A percentile compares a stretch with the other conserved stretches of the same genome.
These are phyloP conservation scores for Pseudomyrmex concolor DNA, from an alignment of 1,140 invertebrate species.

Conservation along the genomic window DNA sequence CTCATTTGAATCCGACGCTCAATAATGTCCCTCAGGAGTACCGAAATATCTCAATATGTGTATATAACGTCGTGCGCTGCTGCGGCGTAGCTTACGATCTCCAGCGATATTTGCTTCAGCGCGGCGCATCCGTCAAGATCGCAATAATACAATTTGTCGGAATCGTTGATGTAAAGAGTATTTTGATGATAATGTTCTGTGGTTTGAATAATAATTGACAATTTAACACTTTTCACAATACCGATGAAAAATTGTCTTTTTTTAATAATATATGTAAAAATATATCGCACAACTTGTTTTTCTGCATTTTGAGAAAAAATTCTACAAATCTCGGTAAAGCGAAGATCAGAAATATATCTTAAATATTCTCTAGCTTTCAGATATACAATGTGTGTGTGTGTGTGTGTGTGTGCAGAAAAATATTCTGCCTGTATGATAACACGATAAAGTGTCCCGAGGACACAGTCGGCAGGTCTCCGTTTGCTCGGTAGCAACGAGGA, in stretches of 20 bases:
- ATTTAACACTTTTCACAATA: background rate
- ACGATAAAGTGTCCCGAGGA: conserved; percentile 51
- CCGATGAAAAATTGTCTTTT: background rate
- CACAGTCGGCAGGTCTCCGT: background rate
- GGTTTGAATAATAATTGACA: background rate
- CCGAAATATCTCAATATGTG: conserved; percentile 73
- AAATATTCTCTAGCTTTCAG: background rate
- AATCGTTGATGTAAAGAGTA: background rate
- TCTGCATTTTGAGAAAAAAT: background rate
- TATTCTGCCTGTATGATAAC: conserved; percentile 19
- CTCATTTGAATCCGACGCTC: conserved; percentile 81
- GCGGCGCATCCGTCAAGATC: conserved; percentile 62
- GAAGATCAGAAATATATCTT: background rate
- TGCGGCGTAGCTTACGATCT: conserved; percentile 25
- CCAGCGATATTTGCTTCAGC: conserved; percentile 40
- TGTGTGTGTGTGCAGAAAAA: conserved; percentile 8
- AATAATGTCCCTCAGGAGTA: conserved; percentile 79
- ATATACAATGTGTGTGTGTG: background rate
- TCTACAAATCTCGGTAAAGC: no score
- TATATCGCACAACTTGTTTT: background rate
- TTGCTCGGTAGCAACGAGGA: conserved; percentile 40
- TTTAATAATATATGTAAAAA: background rate
- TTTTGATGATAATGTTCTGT: background rate
- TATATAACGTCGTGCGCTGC: conserved; percentile 41
- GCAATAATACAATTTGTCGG: conserved; percentile 55